Percentiles rank a stretch among this genome's conserved stretches.
phyloP scores from a whole-genome alignment of 2,797 vertebrate genomes.

The Dryobates pubescens region DNA sequence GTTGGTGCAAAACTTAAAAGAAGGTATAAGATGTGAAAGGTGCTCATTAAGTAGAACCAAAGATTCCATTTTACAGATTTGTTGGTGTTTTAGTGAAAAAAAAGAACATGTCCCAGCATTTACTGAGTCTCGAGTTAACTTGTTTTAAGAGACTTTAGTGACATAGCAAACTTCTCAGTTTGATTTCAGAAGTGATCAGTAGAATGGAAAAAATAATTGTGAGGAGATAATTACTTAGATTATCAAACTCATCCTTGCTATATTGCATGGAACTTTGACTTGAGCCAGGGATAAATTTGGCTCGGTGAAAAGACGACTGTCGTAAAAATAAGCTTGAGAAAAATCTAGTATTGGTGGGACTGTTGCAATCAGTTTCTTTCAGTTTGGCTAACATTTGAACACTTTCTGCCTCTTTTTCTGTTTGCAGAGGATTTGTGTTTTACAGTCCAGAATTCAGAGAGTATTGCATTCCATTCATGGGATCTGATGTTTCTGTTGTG shows the following conservation, averaged over 20 bases:
- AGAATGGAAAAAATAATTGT: background rate
- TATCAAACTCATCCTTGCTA: background rate
- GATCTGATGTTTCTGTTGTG: conserved; percentile 90
- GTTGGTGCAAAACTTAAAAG: conserved; percentile 88
- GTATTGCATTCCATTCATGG: conserved; percentile 90
- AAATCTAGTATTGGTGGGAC: background rate
- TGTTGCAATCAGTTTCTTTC: background rate
- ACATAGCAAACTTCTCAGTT: background rate
- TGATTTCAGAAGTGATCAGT: background rate
- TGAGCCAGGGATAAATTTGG: background rate
- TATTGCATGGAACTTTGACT: background rate
- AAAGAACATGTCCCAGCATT: background rate
- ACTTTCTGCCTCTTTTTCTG: background rate
- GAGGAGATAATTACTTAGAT: background rate
- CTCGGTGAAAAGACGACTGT: background rate
- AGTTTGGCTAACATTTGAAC: background rate
- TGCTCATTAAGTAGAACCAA: background rate
- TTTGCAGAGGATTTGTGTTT: conserved; percentile 80
- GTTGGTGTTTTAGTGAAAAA: background rate
- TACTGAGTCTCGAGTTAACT: background rate
- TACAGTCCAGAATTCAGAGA: conserved; percentile 86
- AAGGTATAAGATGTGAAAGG: conserved; percentile 79
- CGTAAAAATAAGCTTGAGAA: background rate
- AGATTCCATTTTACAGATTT: background rate
- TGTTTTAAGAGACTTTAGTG: background rate